Percentiles rank a stretch among this genome's conserved stretches.
Conservation (phyloP, 1,140 invertebrate genomes). For the Cydia fagiglandana region DNA sequence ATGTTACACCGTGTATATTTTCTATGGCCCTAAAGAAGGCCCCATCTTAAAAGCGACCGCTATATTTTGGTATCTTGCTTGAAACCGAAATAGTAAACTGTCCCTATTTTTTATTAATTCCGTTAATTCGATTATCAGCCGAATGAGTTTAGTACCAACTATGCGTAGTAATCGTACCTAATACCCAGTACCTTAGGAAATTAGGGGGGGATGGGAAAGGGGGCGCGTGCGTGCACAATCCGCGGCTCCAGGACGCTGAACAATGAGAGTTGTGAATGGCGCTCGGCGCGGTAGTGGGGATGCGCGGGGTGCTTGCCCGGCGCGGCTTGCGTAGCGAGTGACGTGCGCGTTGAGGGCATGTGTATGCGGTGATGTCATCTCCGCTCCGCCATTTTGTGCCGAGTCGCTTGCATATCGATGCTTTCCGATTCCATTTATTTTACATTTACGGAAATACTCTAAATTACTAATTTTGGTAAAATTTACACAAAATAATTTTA, state of each 20-base stretch:
- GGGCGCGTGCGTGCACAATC: constrained; percentile 34
- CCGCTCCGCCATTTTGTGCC: constrained; percentile 70
- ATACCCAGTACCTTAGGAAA: background rate
- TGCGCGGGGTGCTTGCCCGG: constrained; percentile 37
- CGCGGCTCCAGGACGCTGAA: constrained; percentile 39
- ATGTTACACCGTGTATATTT: no score
- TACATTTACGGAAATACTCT: background rate
- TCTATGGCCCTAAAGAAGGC: no score
- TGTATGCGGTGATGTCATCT: constrained; percentile 62
- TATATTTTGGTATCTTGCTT: no score
- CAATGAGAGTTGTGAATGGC: constrained; percentile 63
- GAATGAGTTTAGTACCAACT: no score
- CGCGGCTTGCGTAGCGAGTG: constrained; percentile 26
- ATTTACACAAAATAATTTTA: no score
- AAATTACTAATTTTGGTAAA: background rate
- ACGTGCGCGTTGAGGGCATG: constrained; percentile 39
- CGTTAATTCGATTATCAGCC: no score
- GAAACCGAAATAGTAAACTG: no score
- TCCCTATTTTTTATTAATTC: no score
- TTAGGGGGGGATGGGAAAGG: background rate
- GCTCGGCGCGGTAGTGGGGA: constrained; percentile 33
- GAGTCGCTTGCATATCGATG: constrained; percentile 35
- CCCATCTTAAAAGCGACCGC: no score
- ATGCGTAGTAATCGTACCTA: background rate
- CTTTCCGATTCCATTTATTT: background rate